Conservation (phyloP, 2,797 vertebrate genomes). For the Lerista edwardsae region DNA sequence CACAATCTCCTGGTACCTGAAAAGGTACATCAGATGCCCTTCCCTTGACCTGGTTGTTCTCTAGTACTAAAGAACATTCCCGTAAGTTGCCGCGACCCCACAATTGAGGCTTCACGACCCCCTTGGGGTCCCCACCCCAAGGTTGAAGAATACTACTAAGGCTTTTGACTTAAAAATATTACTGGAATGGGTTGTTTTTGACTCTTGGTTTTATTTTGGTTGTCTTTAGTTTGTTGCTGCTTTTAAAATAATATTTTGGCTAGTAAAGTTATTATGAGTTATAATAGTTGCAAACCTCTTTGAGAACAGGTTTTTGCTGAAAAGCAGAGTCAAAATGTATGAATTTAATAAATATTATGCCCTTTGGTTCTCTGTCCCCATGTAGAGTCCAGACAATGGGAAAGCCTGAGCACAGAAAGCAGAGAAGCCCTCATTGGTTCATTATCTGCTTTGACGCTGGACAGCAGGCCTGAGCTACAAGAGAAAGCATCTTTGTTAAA, state of each 20-base stretch:
- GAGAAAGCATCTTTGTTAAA: constrained; percentile 92
- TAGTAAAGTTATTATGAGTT: not conserved
- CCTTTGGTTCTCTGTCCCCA: constrained; percentile 25
- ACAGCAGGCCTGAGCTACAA: constrained; percentile 90
- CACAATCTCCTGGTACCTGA: too few relatives aligned
- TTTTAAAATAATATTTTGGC: not conserved
- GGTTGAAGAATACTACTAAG: too few relatives aligned
- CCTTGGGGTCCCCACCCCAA: too few relatives aligned
- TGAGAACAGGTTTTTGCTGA: not conserved
- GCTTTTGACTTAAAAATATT: not conserved
- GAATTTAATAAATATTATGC: not conserved
- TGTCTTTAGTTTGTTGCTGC: not conserved
- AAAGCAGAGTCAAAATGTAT: not conserved
- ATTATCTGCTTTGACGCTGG: constrained; percentile 89
- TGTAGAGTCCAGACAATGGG: constrained; percentile 90
- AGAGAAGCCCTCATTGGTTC: constrained; percentile 88
- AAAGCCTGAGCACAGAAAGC: constrained; percentile 87
- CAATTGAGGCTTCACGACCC: too few relatives aligned
- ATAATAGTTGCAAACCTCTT: not conserved
- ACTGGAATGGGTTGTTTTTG: not conserved
- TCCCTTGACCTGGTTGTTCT: too few relatives aligned
- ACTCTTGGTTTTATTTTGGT: not conserved
- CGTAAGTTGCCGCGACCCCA: too few relatives aligned
- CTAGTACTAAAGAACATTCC: too few relatives aligned
- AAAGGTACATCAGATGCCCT: too few relatives aligned